Conservation (phyloP, 2,113 vertebrate species). For the Toxotes chatareus region DNA sequence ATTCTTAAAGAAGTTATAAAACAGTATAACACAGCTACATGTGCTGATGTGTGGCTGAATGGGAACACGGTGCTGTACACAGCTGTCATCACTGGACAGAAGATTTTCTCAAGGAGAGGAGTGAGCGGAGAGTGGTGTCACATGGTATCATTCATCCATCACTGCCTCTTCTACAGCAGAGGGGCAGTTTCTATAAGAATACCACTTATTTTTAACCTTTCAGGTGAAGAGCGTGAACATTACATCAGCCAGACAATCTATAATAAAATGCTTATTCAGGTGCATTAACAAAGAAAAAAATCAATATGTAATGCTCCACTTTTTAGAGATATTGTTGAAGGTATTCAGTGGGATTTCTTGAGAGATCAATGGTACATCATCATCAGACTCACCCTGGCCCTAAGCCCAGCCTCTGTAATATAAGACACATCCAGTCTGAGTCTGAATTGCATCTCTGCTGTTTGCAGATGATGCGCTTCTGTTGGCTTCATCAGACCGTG, state of each 20-base stretch:
- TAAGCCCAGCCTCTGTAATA: constrained; percentile 14
- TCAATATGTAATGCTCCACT: neutral
- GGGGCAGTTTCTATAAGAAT: neutral
- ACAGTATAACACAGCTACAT: neutral
- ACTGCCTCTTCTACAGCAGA: constrained; percentile 3
- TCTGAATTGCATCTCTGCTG: too few relatives aligned
- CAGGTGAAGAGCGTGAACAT: neutral
- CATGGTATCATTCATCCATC: constrained; percentile 24
- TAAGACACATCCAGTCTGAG: constrained; percentile 17
- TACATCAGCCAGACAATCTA: neutral
- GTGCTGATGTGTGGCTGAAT: neutral
- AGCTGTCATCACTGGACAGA: neutral
- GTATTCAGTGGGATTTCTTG: constrained; percentile 16
- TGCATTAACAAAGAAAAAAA: neutral
- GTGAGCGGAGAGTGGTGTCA: neutral
- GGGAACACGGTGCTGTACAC: neutral
- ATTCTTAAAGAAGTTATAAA: neutral
- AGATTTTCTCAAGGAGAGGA: constrained; percentile 8
- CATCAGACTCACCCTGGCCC: constrained; percentile 15
- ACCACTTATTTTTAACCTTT: constrained; percentile 39
- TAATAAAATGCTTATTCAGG: neutral
- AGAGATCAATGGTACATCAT: constrained; percentile 27
- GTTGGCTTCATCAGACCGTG: too few relatives aligned
- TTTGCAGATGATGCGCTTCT: too few relatives aligned
- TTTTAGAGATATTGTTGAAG: constrained; percentile 15